Conservation (phyloP, 2,888 invertebrate species). For the Cistogaster globosa region DNA sequence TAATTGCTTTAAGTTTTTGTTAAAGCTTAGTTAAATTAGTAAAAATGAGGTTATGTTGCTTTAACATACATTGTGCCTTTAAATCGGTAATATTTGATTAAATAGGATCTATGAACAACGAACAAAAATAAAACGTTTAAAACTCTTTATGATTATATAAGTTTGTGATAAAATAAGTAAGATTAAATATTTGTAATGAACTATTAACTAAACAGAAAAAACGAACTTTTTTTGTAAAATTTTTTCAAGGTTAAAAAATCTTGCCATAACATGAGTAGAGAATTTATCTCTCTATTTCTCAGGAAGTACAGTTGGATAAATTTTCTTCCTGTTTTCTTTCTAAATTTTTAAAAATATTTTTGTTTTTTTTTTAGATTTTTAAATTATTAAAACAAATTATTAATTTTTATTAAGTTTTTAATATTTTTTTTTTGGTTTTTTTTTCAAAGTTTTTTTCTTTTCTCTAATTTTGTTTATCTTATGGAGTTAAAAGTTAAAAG, state of each 20-base stretch:
- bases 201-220: conserved; percentile 48
- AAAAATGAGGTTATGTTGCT: conserved; percentile 10
- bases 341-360: conserved; percentile 38
- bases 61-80: conserved; percentile 60
- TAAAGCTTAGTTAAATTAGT: conserved; percentile 25
- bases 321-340: background rate
- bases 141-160: conserved; percentile 36
- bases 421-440: conserved; percentile 67
- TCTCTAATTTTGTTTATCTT: conserved; percentile 68
- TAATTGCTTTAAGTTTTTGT: background rate
- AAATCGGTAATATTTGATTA: conserved; percentile 51
- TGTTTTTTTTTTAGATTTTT: conserved; percentile 44
- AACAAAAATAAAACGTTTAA: conserved; percentile 47
- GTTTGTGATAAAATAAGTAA: conserved; percentile 33
- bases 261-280: conserved; percentile 40
- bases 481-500: conserved; percentile 68
- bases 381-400: conserved; percentile 70
- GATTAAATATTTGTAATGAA: conserved; percentile 40
- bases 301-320: background rate
- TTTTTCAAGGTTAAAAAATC: background rate
- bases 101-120: conserved; percentile 33
- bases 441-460: conserved; percentile 47
- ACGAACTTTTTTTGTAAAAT: conserved; percentile 29
- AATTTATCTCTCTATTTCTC: conserved; percentile 28
- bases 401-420: conserved; percentile 66